These are phyloP conservation scores for Poeciliopsis infans DNA, from an alignment of 2,797 vertebrate genomes.

Conservation along the genomic window DNA sequence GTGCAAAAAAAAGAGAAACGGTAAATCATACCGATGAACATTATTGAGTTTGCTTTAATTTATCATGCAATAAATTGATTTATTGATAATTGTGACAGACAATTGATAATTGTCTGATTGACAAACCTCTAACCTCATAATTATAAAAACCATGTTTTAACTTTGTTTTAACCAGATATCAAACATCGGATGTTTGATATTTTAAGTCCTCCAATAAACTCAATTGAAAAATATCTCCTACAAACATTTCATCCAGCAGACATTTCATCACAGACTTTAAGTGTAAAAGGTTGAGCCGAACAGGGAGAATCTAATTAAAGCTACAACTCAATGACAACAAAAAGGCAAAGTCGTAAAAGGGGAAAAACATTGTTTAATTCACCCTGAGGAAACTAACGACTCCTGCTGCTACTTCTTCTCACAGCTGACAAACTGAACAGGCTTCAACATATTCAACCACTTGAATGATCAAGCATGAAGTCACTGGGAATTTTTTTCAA, in stretches of 20 bases:
- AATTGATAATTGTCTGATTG: too few species aligned
- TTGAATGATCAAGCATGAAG: slow-evolving; percentile 44
- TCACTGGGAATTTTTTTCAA: slow-evolving; percentile 31
- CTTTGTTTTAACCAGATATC: background rate
- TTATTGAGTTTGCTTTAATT: too few species aligned
- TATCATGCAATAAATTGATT: too few species aligned
- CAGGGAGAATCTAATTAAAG: slow-evolving; percentile 79
- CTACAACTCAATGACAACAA: slow-evolving; percentile 70
- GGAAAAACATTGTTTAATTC: slow-evolving; percentile 52
- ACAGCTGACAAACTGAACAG: slow-evolving; percentile 58
- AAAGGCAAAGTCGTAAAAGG: slow-evolving; percentile 62
- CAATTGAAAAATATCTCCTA: slow-evolving; percentile 18
- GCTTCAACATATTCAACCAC: slow-evolving; percentile 41
- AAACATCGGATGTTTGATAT: background rate
- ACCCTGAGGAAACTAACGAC: slow-evolving; percentile 68
- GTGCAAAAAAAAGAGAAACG: too few species aligned
- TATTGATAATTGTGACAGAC: too few species aligned
- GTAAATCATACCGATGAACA: too few species aligned
- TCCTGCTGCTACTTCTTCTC: slow-evolving; percentile 50
- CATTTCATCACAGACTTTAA: slow-evolving; percentile 63
- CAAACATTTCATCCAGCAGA: slow-evolving; percentile 39
- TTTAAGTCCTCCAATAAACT: background rate
- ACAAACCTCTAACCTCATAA: too few species aligned
- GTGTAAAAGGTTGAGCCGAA: slow-evolving; percentile 66
- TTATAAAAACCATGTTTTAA: background rate